Base-by-base conservation (phyloP, 1,140 invertebrate genomes). In the Panagrolaimus sp. region DNA sequence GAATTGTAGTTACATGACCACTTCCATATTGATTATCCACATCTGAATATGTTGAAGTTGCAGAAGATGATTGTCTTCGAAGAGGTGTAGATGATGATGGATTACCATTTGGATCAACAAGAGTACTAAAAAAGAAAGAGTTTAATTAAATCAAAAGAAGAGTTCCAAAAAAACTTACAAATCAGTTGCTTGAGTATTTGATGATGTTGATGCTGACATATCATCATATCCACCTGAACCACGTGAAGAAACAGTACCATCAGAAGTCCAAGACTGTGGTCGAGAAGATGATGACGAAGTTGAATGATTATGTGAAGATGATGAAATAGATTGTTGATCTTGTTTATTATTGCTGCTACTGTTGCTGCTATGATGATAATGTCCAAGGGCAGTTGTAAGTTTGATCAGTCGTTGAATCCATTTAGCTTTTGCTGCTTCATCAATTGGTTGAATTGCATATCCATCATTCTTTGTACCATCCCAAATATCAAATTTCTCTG, bases 401-500 rank as follows among this genome's bases (percentile, higher is more conserved):
- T 53, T 38, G n/a, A 72, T 57, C 13, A 79, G 69, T 48, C 72
- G 64, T 25, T 75, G 66, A 31, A 82, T 78, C 79, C 79, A 80
- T 68, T 80, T 79, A 43, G 65, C 62, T 16, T 80, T 45, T 53
- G 71, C 71, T 38, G 61, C 63, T 42, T 79, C 76, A 44, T 82
- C 80, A 23, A 66, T 31, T 23, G 76, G 65, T 27, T 75, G 68
- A 38, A 80, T 66, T n/a, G 79, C 79, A 47, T 73, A 82, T 8
- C 81, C 78, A 45, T 82, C 80, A n/a, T 66, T 62, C 48, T 79
- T 75, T 14, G 47, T 66, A 2, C 72, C 75, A 57, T 83, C 80
- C 80, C 80, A 82, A 23, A 82, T 66, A 51, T 82, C 80, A 63
- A 82, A 82, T 46, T 76, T 65, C 11, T 72, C 67, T 9, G 72